These are phyloP conservation scores for Pinna nobilis DNA, from an alignment of 1,140 invertebrate genomes.

Conservation along the genomic window DNA sequence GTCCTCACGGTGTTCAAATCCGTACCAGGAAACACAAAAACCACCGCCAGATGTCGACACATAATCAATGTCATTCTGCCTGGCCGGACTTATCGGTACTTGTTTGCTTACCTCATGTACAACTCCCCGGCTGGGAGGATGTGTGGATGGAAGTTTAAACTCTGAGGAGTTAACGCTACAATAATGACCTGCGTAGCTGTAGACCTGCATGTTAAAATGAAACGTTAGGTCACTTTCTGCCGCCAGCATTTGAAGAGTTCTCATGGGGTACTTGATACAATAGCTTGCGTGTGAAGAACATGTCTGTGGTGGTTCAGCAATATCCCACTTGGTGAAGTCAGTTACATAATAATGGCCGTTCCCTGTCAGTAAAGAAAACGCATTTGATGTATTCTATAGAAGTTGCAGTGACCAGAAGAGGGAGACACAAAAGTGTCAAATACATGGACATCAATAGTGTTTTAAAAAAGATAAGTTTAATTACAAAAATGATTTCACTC, in stretches of 20 bases:
- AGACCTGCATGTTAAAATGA: slow-evolving; percentile 37
- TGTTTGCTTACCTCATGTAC: slow-evolving; percentile 23
- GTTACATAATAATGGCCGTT: not conserved
- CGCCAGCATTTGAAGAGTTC: slow-evolving; percentile 14
- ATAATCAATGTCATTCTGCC: slow-evolving; percentile 38
- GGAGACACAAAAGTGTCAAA: not conserved
- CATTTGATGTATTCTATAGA: not conserved
- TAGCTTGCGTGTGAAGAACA: not conserved
- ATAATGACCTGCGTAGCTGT: slow-evolving; percentile 40
- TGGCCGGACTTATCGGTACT: too few relatives aligned
- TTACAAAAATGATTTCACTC: too few relatives aligned
- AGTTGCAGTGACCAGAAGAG: not conserved
- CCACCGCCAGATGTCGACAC: not conserved
- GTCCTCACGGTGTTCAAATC: slow-evolving; percentile 36
- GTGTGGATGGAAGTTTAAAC: slow-evolving; percentile 34
- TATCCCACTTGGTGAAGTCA: not conserved
- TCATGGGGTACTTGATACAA: slow-evolving; percentile 31
- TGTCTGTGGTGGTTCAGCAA: not conserved
- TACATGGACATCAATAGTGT: not conserved
- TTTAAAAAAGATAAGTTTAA: not conserved
- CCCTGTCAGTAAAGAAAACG: not conserved
- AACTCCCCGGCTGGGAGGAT: slow-evolving; percentile 31
- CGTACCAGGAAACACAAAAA: slow-evolving; percentile 38
- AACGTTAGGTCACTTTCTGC: slow-evolving; percentile 2
- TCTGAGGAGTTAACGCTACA: slow-evolving; percentile 21